These are phyloP conservation scores for Anthonomus grandis DNA, from an alignment of 1,140 invertebrate genomes.

Conservation along the genomic window DNA sequence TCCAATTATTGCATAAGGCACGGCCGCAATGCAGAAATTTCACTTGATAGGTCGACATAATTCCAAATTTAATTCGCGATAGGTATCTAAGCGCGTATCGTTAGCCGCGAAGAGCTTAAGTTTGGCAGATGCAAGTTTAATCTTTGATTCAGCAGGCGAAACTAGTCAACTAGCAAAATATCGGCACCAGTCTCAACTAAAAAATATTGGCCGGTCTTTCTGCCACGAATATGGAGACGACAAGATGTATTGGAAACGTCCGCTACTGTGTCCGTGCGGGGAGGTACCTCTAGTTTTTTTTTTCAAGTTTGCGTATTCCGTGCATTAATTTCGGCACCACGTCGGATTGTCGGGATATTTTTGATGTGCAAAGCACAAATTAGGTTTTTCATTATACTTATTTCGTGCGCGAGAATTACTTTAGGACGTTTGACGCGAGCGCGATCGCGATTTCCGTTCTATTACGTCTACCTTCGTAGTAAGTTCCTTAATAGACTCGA, in stretches of 20 bases:
- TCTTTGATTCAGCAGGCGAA: not conserved
- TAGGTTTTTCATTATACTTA: not conserved
- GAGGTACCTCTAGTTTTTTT: constrained; percentile 4
- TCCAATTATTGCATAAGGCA: constrained; percentile 44
- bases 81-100: not conserved
- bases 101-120: not conserved
- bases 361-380: constrained; percentile 1
- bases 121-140: not conserved
- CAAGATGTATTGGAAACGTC: not conserved
- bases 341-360: constrained; percentile 1
- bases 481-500: not conserved
- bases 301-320: not conserved
- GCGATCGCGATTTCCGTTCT: not conserved
- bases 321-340: not conserved
- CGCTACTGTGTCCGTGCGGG: constrained; percentile 1
- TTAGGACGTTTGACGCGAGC: not conserved
- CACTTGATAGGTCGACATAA: constrained; percentile 37
- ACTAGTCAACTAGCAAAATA: not conserved
- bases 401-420: not conserved
- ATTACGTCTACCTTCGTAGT: not conserved
- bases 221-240: constrained; percentile 3
- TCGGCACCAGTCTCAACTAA: not conserved
- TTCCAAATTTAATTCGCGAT: not conserved
- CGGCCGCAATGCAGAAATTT: constrained; percentile 46
- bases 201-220: not conserved